These are phyloP conservation scores for Chiridota heheva DNA, from an alignment of 35 echinoderm and acorn worm species.

Conservation along the genomic window DNA sequence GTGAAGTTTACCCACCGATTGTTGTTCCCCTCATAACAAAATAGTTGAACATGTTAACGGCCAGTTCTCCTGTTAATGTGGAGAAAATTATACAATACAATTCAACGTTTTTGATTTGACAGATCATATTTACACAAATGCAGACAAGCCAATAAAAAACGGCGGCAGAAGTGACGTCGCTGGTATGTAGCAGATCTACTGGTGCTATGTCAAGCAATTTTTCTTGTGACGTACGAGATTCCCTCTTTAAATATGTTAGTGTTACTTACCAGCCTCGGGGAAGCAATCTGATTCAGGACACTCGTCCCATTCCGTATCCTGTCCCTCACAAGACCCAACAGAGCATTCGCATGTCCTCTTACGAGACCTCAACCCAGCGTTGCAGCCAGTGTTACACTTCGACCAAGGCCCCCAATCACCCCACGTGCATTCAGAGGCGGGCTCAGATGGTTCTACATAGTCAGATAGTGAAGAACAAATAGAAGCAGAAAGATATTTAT, in stretches of 20 bases:
- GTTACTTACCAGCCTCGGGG: conserved; percentile 58
- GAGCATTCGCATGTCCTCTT: conserved; percentile 23
- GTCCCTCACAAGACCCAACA: conserved; percentile 16
- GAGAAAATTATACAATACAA: no score
- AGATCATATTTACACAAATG: not conserved
- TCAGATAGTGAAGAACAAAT: not conserved
- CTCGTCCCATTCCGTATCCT: conserved; percentile 15
- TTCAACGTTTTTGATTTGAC: no score
- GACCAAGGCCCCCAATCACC: conserved; percentile 48
- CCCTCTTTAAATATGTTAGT: not conserved
- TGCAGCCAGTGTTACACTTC: conserved; percentile 42
- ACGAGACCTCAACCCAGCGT: conserved; percentile 20
- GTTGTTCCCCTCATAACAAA: no score
- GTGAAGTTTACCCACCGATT: no score
- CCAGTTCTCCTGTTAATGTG: no score
- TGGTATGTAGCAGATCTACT: not conserved
- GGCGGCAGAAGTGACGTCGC: not conserved
- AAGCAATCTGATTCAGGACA: conserved; percentile 30
- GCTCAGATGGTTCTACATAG: not conserved
- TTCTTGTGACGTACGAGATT: not conserved
- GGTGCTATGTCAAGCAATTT: not conserved
- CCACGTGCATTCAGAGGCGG: conserved; percentile 3
- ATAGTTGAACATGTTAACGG: no score
- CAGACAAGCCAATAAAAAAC: not conserved
- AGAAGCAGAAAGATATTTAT: not conserved